Percentiles rank a stretch among this genome's conserved stretches.
phyloP scores from a whole-genome alignment of 2,113 vertebrate genomes.

The Raja brachyura region DNA sequence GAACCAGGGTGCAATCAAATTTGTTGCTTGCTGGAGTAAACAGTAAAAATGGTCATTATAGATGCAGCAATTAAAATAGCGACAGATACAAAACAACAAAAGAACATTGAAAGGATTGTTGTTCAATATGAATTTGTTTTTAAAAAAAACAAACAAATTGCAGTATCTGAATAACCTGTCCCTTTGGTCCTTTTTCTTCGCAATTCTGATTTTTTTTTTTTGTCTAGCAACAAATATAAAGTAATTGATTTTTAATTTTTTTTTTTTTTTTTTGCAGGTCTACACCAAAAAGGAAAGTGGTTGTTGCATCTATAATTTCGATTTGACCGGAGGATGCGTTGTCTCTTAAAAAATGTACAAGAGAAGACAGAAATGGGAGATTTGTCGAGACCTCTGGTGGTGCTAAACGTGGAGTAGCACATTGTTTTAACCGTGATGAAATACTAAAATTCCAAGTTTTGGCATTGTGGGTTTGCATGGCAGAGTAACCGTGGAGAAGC shows the following conservation, averaged over 20 bases:
- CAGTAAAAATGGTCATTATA: too few relatives aligned
- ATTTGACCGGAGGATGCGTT: not conserved
- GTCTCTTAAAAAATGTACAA: conserved; percentile 19
- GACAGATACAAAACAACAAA: too few relatives aligned
- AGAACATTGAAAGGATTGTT: too few relatives aligned
- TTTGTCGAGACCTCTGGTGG: conserved; percentile 31
- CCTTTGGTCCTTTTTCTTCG: not conserved
- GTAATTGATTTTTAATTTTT: not conserved
- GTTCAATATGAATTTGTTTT: too few relatives aligned
- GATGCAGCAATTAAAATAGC: too few relatives aligned
- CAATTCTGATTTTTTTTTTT: not conserved
- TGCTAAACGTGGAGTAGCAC: conserved; percentile 25
- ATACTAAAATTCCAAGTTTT: conserved; percentile 59
- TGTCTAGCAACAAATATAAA: not conserved
- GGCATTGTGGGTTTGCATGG: conserved; percentile 78
- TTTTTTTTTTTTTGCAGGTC: not conserved
- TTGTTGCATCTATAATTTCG: not conserved
- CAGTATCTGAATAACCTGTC: too few relatives aligned
- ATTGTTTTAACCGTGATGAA: conserved; percentile 47
- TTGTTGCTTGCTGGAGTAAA: too few relatives aligned
- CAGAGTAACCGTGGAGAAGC: conserved; percentile 98
- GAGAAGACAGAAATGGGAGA: conserved; percentile 32
- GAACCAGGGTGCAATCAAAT: too few relatives aligned
- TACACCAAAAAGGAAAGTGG: not conserved
- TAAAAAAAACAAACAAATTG: too few relatives aligned